phyloP scores from a whole-genome alignment of 2,888 invertebrate genomes.

The Dexiosoma caninum region DNA sequence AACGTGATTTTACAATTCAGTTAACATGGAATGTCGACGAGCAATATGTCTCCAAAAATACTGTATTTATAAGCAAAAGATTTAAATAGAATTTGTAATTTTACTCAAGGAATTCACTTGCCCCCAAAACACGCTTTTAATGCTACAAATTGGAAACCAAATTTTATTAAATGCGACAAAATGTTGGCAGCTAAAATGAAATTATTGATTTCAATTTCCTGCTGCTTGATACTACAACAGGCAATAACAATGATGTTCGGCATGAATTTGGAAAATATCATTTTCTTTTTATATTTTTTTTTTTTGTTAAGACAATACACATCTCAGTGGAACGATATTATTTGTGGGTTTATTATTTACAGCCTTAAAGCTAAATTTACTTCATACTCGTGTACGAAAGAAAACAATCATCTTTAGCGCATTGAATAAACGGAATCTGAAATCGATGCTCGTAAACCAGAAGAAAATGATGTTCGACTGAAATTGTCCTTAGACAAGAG shows the following conservation, averaged over 20 bases:
- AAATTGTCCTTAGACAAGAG: no score
- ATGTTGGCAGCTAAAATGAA: constrained; percentile 34
- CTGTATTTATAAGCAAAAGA: neutral
- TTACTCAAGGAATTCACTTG: neutral
- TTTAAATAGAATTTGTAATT: neutral
- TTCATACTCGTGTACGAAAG: no score
- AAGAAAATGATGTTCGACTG: no score
- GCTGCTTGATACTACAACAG: neutral
- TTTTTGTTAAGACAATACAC: no score
- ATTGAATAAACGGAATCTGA: no score
- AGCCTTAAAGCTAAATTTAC: no score
- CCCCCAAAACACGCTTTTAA: neutral
- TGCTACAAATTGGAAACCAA: neutral
- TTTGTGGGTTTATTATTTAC: no score
- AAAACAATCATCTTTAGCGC: no score
- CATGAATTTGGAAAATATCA: no score
- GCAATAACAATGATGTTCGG: neutral
- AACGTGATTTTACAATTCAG: constrained; percentile 15
- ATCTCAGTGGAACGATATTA: no score
- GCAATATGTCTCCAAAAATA: neutral
- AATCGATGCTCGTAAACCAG: no score
- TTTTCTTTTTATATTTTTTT: no score
- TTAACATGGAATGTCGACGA: neutral
- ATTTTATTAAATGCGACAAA: neutral
- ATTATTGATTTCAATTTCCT: constrained; percentile 45